Conservation (phyloP, 2,888 invertebrate genomes). For the Diaperis boleti region DNA sequence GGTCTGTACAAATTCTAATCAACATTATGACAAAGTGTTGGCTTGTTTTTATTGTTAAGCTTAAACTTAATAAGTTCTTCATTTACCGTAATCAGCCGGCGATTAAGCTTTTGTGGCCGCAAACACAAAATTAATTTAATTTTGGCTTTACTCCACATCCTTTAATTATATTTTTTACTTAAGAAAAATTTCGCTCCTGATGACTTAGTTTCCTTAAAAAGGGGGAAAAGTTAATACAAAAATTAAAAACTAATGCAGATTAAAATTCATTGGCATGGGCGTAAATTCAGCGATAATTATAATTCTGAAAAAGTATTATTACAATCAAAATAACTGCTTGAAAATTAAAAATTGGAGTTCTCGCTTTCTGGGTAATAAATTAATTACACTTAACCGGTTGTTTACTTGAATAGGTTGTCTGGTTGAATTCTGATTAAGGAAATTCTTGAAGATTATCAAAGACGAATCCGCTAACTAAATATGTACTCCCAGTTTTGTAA, state of each 20-base stretch:
- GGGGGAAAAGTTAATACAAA: neutral
- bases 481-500: conserved; percentile 21
- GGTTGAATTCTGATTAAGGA: conserved; percentile 35
- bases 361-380: conserved; percentile 16
- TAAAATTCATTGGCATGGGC: too few species aligned
- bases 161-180: conserved; percentile 33
- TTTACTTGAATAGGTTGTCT: conserved; percentile 34
- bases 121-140: conserved; percentile 29
- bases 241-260: conserved; percentile 21
- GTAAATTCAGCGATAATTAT: too few species aligned
- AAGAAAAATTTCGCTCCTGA: conserved; percentile 28
- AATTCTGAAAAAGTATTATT: too few species aligned
- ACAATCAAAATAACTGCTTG: too few species aligned
- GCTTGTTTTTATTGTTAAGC: conserved; percentile 28
- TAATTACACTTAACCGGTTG: conserved; percentile 34
- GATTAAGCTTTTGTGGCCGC: conserved; percentile 30
- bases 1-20: conserved; percentile 34
- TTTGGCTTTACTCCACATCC: conserved; percentile 18
- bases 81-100: conserved; percentile 34
- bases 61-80: conserved; percentile 34
- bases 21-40: conserved; percentile 31
- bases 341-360: neutral
- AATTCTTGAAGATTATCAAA: conserved; percentile 24
- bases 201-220: conserved; percentile 1
- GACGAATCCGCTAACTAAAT: conserved; percentile 34